Conservation (phyloP, 2,797 vertebrate species). For the Alauda arvensis region DNA sequence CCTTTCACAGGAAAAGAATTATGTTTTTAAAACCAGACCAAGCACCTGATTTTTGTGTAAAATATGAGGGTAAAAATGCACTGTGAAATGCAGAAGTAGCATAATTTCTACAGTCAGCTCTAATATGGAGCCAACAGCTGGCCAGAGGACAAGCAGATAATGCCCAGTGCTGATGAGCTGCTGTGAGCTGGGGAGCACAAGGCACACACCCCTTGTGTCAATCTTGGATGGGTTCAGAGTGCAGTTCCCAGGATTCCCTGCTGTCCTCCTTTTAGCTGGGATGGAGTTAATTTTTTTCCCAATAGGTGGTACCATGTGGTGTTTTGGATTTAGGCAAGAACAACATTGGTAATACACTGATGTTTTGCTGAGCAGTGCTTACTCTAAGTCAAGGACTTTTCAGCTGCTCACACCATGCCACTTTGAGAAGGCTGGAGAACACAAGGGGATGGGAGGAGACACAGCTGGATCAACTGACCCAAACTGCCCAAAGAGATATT, state of each 20-base stretch:
- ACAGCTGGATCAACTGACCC: background rate
- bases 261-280: background rate
- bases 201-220: background rate
- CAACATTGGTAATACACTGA: background rate
- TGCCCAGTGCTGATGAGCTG: background rate
- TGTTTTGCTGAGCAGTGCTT: background rate
- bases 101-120: background rate
- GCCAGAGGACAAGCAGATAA: background rate
- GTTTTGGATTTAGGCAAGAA: background rate
- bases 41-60: background rate
- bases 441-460: background rate
- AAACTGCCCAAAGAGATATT: background rate
- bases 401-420: background rate
- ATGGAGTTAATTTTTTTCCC: background rate
- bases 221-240: background rate
- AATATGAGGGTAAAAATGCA: background rate
- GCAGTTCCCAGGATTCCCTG: background rate
- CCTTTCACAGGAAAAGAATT: background rate
- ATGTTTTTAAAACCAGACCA: background rate
- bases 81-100: background rate
- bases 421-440: background rate
- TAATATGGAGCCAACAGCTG: background rate
- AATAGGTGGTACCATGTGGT: background rate
- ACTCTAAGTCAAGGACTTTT: background rate
- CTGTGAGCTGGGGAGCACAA: background rate